A percentile compares a stretch with the other conserved stretches of the same genome.
phyloP scores from a whole-genome alignment of 2,888 invertebrate genomes.

The Dyspetes luteomarginatus region DNA sequence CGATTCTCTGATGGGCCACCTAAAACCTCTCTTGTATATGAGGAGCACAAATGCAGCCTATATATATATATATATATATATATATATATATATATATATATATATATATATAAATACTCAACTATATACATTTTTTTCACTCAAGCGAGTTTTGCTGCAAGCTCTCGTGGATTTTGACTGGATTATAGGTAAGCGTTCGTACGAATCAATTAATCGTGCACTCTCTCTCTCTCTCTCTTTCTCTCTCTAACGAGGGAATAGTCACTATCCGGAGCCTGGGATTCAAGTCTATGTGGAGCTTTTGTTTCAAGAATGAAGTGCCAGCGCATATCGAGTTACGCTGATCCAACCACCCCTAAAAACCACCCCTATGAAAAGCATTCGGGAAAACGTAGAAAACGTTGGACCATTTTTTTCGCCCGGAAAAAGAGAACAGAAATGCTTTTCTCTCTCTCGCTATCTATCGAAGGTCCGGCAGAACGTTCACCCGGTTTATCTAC shows the following conservation, averaged over 20 bases:
- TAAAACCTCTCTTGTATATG: conserved; percentile 11
- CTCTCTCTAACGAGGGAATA: too few relatives aligned
- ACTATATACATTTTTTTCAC: neutral
- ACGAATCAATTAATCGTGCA: conserved; percentile 25
- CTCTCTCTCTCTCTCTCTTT: too few relatives aligned
- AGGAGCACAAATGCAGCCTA: conserved; percentile 13
- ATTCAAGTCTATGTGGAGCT: conserved; percentile 37
- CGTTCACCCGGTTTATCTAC: conserved; percentile 20
- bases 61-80: conserved; percentile 32
- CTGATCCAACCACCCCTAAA: conserved; percentile 58
- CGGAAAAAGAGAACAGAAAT: conserved; percentile 23
- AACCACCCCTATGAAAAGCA: conserved; percentile 20
- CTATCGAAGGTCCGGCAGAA: neutral
- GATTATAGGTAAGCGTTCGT: conserved; percentile 48
- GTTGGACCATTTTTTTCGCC: conserved; percentile 20
- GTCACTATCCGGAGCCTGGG: too few relatives aligned
- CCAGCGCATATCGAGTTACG: conserved; percentile 66
- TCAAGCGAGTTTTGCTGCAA: conserved; percentile 10
- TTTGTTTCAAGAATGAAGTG: conserved; percentile 61
- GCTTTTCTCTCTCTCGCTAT: neutral
- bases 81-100: neutral
- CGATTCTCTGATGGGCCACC: conserved; percentile 68
- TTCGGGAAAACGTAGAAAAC: conserved; percentile 16
- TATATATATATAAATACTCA: neutral
- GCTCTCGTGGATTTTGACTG: conserved; percentile 14